Conservation (phyloP, 2,797 vertebrate species). For the Halcyon chelicuti region DNA sequence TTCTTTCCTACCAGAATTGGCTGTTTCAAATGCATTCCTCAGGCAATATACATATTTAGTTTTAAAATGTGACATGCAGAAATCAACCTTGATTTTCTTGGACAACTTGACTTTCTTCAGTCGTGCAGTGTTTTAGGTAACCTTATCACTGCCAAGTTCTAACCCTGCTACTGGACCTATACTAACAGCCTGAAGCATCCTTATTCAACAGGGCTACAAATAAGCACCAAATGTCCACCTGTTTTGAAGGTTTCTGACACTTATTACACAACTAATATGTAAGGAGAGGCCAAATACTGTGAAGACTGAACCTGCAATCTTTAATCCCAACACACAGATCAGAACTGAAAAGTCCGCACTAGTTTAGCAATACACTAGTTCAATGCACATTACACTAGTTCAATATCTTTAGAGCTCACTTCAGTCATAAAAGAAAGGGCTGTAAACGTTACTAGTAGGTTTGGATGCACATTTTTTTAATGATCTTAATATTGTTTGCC, state of each 20-base stretch:
- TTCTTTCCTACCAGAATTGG: conserved; percentile 26
- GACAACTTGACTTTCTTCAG: not conserved
- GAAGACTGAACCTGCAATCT: not conserved
- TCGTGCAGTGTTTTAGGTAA: not conserved
- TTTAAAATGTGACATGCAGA: conserved; percentile 49
- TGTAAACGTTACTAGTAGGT: not conserved
- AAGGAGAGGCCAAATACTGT: not conserved
- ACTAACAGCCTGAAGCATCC: conserved; percentile 25
- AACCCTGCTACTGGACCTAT: conserved; percentile 35
- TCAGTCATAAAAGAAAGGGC: not conserved
- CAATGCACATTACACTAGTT: not conserved
- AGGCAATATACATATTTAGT: conserved; percentile 15
- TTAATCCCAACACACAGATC: not conserved
- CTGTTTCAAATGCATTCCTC: conserved; percentile 49
- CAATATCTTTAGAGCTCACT: not conserved
- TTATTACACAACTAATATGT: not conserved
- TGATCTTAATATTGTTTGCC: not conserved
- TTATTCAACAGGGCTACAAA: not conserved
- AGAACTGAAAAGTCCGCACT: not conserved
- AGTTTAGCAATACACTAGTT: not conserved
- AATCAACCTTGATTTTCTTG: conserved; percentile 41
- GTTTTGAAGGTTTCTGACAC: not conserved
- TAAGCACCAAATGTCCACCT: not conserved
- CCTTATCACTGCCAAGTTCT: conserved; percentile 6
- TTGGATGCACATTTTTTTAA: not conserved